phyloP scores from a whole-genome alignment of 1,140 invertebrate species.

The Drosophila novamexicana region DNA sequence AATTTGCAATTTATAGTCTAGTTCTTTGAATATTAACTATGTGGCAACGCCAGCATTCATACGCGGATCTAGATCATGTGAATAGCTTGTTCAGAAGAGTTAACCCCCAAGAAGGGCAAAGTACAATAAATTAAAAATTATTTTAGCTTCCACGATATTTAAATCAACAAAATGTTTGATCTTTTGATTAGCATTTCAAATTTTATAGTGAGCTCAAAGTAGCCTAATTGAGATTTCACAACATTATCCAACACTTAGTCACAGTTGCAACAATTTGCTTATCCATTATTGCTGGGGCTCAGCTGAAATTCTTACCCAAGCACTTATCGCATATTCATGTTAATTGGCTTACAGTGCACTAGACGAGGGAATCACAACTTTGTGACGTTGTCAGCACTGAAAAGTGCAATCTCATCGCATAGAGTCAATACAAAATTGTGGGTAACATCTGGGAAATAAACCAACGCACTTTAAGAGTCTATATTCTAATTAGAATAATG shows the following conservation, averaged over 20 bases:
- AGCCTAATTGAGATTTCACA: conserved; percentile 2
- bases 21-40: too few species aligned
- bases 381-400: too few species aligned
- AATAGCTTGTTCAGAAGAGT: too few species aligned
- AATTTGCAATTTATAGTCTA: too few species aligned
- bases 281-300: neutral
- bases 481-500: too few species aligned
- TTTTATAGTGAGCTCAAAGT: neutral
- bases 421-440: neutral
- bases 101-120: too few species aligned
- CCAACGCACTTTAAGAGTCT: neutral
- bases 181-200: too few species aligned
- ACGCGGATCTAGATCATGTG: too few species aligned
- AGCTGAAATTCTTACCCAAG: neutral
- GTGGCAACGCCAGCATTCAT: too few species aligned
- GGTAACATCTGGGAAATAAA: neutral
- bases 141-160: too few species aligned
- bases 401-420: neutral
- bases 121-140: too few species aligned
- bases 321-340: neutral
- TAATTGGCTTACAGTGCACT: conserved; percentile 5
- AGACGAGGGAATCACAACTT: neutral
- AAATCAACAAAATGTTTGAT: too few species aligned
- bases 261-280: neutral
- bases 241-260: conserved; percentile 1